phyloP scores from a whole-genome alignment of 2,888 invertebrate genomes.

The Eupithecia vulgata region DNA sequence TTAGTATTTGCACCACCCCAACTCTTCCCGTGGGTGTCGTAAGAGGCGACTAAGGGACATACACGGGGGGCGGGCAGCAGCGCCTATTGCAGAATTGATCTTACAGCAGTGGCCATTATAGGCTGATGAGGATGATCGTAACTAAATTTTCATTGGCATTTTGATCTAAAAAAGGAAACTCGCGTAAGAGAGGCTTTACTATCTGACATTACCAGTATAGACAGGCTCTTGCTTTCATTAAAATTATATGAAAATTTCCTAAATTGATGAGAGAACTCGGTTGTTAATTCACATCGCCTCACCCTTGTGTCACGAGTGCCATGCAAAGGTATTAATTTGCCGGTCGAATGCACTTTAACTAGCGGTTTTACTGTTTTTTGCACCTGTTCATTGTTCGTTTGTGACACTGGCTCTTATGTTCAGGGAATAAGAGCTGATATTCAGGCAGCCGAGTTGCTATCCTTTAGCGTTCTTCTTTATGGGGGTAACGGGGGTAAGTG shows the following conservation, averaged over 20 bases:
- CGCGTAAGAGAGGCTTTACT: background rate
- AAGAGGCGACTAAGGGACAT: too few species aligned
- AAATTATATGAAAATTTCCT: background rate
- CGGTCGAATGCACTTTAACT: constrained; percentile 9
- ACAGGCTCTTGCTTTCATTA: background rate
- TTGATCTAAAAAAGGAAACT: background rate
- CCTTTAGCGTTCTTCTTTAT: background rate
- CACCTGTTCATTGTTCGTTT: background rate
- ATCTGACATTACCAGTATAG: background rate
- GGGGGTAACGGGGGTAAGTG: background rate
- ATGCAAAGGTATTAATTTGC: constrained; percentile 4
- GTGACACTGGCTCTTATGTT: background rate
- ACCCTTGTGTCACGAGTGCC: constrained; percentile 4
- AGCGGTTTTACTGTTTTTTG: constrained; percentile 5
- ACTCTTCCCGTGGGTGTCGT: too few species aligned
- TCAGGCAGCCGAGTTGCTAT: background rate
- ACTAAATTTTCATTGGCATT: background rate
- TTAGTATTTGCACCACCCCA: too few species aligned
- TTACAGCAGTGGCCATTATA: too few species aligned
- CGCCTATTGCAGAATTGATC: too few species aligned
- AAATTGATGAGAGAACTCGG: background rate
- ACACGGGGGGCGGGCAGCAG: too few species aligned
- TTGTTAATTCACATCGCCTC: constrained; percentile 5
- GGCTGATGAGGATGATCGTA: too few species aligned
- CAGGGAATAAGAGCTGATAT: background rate